phyloP scores from a whole-genome alignment of 2,113 vertebrate species.

The Phocoena sinus region DNA sequence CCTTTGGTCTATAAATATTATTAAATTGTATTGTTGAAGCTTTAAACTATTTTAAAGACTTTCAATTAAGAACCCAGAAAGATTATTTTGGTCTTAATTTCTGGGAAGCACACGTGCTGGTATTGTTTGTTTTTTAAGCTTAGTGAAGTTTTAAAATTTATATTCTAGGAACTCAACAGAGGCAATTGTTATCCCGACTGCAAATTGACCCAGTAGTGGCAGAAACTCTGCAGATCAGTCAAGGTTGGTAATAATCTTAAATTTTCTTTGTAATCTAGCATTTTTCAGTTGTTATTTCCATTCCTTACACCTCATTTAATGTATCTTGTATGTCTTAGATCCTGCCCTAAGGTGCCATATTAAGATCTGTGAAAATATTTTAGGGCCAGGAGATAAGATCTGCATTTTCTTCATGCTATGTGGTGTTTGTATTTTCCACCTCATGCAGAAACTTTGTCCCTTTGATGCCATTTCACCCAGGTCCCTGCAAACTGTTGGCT shows the following conservation, averaged over 20 bases:
- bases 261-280: background rate
- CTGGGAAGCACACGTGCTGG: background rate
- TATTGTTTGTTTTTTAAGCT: constrained; percentile 23
- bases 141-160: constrained; percentile 56
- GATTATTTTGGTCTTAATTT: background rate
- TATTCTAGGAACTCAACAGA: constrained; percentile 77
- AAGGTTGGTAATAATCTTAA: constrained; percentile 69
- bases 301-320: constrained; percentile 25
- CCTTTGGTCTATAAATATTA: background rate
- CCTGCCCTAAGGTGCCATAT: constrained; percentile 17
- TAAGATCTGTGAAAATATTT: constrained; percentile 3
- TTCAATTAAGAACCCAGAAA: background rate
- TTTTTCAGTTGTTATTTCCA: constrained; percentile 41
- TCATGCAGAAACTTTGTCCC: background rate
- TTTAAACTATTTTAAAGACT: constrained; percentile 17
- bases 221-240: constrained; percentile 76
- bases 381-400: constrained; percentile 43
- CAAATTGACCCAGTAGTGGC: constrained; percentile 83
- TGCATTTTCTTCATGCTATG: constrained; percentile 13
- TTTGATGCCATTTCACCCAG: background rate
- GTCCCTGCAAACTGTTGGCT: background rate
- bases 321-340: constrained; percentile 20
- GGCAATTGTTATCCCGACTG: constrained; percentile 86
- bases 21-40: background rate
- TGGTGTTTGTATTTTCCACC: background rate